Percentiles rank a stretch among this genome's conserved stretches.
phyloP scores from a whole-genome alignment of 2,113 vertebrate species.

The Antechinus flavipes region DNA sequence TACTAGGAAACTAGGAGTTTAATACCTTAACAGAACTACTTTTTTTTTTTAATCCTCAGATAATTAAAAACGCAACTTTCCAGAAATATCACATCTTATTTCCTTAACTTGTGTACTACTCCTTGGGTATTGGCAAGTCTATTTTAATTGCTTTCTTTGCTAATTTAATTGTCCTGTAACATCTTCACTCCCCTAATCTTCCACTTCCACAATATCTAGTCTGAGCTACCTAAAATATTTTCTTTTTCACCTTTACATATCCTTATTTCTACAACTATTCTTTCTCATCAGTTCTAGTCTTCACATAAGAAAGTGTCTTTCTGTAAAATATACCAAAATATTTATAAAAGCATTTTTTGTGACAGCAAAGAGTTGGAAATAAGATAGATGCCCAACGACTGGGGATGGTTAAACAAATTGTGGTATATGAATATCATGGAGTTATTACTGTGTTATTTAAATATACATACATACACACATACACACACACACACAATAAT shows the following conservation, averaged over 20 bases:
- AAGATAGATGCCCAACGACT: background rate
- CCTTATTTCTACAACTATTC: background rate
- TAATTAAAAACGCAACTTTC: background rate
- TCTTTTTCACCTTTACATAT: background rate
- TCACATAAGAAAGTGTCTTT: background rate
- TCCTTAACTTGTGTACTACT: background rate
- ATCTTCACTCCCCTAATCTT: background rate
- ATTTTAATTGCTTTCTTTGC: background rate
- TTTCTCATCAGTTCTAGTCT: background rate
- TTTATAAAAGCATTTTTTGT: background rate
- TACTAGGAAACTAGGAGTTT: background rate
- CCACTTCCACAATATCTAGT: background rate
- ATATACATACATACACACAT: too few species aligned
- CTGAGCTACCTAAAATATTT: background rate
- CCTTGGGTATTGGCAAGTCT: background rate
- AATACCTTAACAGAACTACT: background rate
- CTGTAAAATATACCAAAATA: background rate
- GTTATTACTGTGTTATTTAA: background rate
- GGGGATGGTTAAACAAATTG: background rate
- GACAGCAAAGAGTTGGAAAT: background rate
- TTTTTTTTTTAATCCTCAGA: background rate
- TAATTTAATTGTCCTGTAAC: background rate
- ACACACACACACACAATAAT: background rate
- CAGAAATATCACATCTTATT: background rate
- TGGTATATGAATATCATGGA: background rate